Percentiles rank a stretch among this genome's conserved stretches.
Conservation (phyloP, 2,113 vertebrate species). For the Brachypteracias leptosomus region DNA sequence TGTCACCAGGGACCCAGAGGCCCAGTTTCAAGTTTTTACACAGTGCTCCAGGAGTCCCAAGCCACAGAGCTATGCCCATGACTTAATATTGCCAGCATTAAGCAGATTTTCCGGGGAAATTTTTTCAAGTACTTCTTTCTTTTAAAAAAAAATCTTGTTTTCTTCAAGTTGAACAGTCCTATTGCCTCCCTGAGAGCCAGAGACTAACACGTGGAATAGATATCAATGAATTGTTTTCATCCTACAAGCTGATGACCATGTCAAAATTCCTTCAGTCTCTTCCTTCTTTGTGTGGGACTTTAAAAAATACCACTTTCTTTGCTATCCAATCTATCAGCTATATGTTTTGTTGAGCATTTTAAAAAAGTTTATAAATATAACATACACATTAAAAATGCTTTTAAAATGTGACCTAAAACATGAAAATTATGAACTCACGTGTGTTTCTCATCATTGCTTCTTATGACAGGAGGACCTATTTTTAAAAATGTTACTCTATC, state of each 20-base stretch:
- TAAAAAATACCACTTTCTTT: not conserved
- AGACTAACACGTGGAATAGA: conserved; percentile 43
- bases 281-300: not conserved
- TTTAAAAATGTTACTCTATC: not conserved
- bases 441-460: not conserved
- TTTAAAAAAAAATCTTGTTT: conserved; percentile 37
- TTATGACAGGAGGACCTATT: not conserved
- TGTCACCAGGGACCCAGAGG: conserved; percentile 49
- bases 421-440: not conserved
- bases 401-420: not conserved
- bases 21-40: conserved; percentile 48
- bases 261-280: not conserved
- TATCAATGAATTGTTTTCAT: conserved; percentile 47
- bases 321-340: not conserved
- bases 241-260: not conserved
- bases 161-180: conserved; percentile 6
- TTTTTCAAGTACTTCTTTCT: not conserved
- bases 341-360: not conserved
- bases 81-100: conserved; percentile 42
- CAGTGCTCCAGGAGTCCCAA: conserved; percentile 43
- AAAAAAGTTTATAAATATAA: not conserved
- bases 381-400: not conserved
- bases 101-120: conserved; percentile 40
- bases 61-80: conserved; percentile 50
- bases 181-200: not conserved